phyloP scores from a whole-genome alignment of 2,888 invertebrate species.

The Aphidius colemani region DNA sequence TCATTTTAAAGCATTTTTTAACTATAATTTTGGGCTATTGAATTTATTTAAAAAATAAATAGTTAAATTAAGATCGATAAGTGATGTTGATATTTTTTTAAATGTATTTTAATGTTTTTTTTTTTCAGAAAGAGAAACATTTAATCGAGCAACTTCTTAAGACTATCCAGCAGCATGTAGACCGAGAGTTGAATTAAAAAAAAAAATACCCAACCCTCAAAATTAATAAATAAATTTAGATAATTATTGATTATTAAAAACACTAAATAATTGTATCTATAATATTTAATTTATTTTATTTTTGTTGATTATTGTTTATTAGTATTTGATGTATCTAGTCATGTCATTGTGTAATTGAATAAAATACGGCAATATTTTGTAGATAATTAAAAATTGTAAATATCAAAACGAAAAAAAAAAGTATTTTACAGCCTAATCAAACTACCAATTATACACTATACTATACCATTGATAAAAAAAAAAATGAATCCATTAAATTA shows the following conservation, averaged over 20 bases:
- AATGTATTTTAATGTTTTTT: slow-evolving; percentile 5
- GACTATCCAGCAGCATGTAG: slow-evolving; percentile 54
- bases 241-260: too few species aligned
- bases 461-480: too few species aligned
- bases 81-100: too few species aligned
- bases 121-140: slow-evolving; percentile 35
- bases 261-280: too few species aligned
- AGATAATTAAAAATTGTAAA: slow-evolving; percentile 16
- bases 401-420: not conserved
- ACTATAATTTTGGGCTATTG: too few species aligned
- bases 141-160: slow-evolving; percentile 42
- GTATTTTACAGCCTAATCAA: too few species aligned
- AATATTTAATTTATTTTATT: not conserved
- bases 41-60: too few species aligned
- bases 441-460: too few species aligned
- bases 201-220: slow-evolving; percentile 53
- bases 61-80: too few species aligned
- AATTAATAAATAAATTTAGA: slow-evolving; percentile 47
- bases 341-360: slow-evolving; percentile 4
- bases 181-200: slow-evolving; percentile 52
- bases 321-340: slow-evolving; percentile 12
- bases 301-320: not conserved
- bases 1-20: too few species aligned
- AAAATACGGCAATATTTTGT: slow-evolving; percentile 4
- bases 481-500: too few species aligned